Conservation (phyloP, 2,113 vertebrate genomes). For the Strix uralensis region DNA sequence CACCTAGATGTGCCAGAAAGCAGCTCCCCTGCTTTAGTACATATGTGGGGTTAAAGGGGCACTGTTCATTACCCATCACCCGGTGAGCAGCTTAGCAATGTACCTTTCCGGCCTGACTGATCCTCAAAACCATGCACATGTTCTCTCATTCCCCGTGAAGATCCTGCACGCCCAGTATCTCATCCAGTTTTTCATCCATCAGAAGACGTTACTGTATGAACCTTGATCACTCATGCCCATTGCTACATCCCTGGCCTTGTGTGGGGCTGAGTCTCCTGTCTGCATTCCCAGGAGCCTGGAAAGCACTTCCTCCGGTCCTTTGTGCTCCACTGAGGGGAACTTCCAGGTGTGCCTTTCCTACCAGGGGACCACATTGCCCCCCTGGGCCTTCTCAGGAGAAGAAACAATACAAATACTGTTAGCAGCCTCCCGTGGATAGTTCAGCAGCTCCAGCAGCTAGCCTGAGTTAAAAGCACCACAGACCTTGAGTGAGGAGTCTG, state of each 20-base stretch:
- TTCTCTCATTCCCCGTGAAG: neutral
- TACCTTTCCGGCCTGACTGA: neutral
- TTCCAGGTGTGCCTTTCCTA: neutral
- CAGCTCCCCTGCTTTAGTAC: neutral
- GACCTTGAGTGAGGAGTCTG: neutral
- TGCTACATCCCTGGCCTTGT: neutral
- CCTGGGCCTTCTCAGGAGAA: neutral
- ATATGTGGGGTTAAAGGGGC: neutral
- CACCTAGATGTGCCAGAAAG: neutral
- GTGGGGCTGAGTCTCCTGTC: neutral
- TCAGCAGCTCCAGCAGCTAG: neutral
- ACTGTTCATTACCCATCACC: neutral
- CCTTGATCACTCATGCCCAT: neutral
- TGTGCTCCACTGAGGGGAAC: neutral
- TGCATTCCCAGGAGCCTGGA: neutral
- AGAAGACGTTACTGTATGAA: neutral
- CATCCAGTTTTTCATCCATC: neutral
- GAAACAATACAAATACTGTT: neutral
- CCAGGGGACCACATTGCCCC: neutral
- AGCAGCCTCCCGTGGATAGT: neutral
- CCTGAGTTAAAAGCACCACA: neutral
- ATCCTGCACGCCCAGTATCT: neutral
- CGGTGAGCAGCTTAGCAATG: neutral
- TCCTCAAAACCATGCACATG: neutral
- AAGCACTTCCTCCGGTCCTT: neutral